These are phyloP conservation scores for Antennarius maculatus DNA, from an alignment of 2,797 vertebrate species.

Conservation along the genomic window DNA sequence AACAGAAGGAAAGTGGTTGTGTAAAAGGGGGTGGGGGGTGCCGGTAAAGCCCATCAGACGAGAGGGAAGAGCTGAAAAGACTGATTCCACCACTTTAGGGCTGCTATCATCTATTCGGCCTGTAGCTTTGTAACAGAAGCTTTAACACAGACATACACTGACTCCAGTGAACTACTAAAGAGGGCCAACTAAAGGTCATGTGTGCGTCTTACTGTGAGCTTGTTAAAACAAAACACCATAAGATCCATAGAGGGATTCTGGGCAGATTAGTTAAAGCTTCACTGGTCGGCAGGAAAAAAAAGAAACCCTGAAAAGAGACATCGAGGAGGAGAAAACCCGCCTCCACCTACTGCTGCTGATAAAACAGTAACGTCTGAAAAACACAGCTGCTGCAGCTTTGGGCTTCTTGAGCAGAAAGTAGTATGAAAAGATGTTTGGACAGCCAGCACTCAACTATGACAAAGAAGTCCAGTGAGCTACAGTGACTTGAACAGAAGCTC, in stretches of 20 bases:
- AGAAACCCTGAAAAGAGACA: conserved; percentile 15
- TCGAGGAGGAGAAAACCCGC: background rate
- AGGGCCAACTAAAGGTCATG: conserved; percentile 63
- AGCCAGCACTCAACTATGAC: conserved; percentile 24
- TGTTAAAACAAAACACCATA: conserved; percentile 69
- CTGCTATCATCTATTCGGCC: conserved; percentile 56
- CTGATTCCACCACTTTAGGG: conserved; percentile 25
- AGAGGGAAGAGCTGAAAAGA: conserved; percentile 16
- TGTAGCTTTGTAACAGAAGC: conserved; percentile 66
- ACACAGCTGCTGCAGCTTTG: background rate
- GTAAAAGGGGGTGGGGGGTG: background rate
- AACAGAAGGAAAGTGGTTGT: conserved; percentile 28
- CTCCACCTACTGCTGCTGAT: conserved; percentile 4
- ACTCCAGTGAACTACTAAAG: conserved; percentile 59
- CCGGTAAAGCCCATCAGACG: conserved; percentile 13
- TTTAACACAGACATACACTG: conserved; percentile 58
- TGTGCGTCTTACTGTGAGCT: conserved; percentile 61
- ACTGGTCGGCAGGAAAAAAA: conserved; percentile 32
- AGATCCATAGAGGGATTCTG: conserved; percentile 56
- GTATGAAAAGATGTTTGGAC: conserved; percentile 4
- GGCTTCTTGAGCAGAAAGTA: background rate
- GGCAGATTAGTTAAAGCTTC: conserved; percentile 53
- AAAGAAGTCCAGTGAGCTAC: conserved; percentile 35
- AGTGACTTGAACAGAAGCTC: conserved; percentile 39
- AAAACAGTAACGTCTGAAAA: conserved; percentile 18